Percentiles rank a stretch among this genome's conserved stretches.
Evolutionary conservation across 2,113 vertebrate species (phyloP).

Genomic region (Ginglymostoma cirratum): DNA sequence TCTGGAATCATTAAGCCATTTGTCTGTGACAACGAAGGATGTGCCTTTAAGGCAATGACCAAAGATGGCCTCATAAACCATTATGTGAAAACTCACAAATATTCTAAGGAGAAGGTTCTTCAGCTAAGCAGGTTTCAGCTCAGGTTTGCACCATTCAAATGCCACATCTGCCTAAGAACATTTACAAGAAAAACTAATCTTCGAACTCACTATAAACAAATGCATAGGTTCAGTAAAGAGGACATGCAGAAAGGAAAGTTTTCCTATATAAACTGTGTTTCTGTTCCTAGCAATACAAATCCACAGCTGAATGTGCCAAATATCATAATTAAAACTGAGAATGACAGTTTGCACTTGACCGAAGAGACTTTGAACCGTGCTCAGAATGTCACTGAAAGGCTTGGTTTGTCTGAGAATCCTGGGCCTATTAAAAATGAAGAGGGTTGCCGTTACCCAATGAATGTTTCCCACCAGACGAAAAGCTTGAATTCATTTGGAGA

Average conservation of each 20-base stretch:
- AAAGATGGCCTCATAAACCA: constrained; percentile 80
- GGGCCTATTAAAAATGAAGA: not conserved
- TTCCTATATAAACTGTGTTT: constrained; percentile 29
- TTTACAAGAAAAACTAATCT: constrained; percentile 79
- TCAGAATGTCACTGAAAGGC: constrained; percentile 4
- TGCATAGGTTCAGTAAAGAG: constrained; percentile 67
- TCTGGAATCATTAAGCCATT: constrained; percentile 66
- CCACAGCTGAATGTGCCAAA: constrained; percentile 34
- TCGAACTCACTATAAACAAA: constrained; percentile 73
- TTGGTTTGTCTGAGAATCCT: not conserved
- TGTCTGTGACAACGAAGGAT: constrained; percentile 72
- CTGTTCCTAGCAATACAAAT: constrained; percentile 32
- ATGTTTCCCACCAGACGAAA: not conserved
- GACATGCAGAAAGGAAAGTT: constrained; percentile 60
- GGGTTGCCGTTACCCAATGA: not conserved
- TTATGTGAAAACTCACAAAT: constrained; percentile 77
- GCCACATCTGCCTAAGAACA: constrained; percentile 83
- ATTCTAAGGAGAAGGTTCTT: constrained; percentile 70
- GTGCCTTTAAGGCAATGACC: constrained; percentile 76
- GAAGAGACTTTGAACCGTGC: not conserved
- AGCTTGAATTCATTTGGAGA: constrained; percentile 15
- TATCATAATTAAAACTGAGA: constrained; percentile 32
- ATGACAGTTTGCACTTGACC: not conserved
- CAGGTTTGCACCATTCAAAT: constrained; percentile 80
- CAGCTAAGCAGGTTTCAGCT: constrained; percentile 72